Evolutionary conservation across 2,797 vertebrate genomes (phyloP), one percentile per base, ranked within the genome.

Genomic region (Eulemur coronatus): DNA sequence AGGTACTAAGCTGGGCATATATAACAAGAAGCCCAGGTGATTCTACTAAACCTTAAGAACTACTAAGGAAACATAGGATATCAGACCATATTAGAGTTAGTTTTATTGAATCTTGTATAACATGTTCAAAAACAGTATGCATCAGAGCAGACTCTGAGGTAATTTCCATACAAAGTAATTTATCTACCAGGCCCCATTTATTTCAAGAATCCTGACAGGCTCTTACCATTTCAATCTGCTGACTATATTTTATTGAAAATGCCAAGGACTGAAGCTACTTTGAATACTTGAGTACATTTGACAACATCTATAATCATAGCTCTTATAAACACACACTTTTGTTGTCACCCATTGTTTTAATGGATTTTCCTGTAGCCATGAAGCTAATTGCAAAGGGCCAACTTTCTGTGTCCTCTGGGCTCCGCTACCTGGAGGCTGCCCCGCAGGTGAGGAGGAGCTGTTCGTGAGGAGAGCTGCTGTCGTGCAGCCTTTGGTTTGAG

Each of bases 131-230:
- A 86, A 59, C 24, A 57, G 12, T 84, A 28, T 61, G 38, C 33
- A 50, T 81, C 61, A 61, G 81, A 70, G 35, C 17, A 79, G 65
- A 59, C 65, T 52, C 33, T 48, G 80, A 89, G 73, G 57, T 84
- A 76, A 92, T 94, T 85, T 94, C 52, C 28, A n/a, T 76, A 35
- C 57, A 84, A 88, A 91, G 43, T 82, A 89, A 89, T 80, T 89
- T 92, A 75, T 41, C 41, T 91, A 48, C 17, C 65, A 89, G 43
- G 12, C 46, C 18, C 33, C 38, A 13, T 86, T 89, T 86, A 72
- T 75, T 94, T 85, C 5, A 96, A 81, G 28, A 89, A 89, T 76
- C 33, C n/a, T 76, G 59, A 57, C 38, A 92, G 52, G 30, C 52
- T 76, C 48, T 85, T 92, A 81, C 48, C 30, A 30, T 91, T 94